A percentile compares a stretch with the other conserved stretches of the same genome.
These are phyloP conservation scores for Chloroceryle amazona DNA, from an alignment of 2,797 vertebrate species.

Conservation along the genomic window DNA sequence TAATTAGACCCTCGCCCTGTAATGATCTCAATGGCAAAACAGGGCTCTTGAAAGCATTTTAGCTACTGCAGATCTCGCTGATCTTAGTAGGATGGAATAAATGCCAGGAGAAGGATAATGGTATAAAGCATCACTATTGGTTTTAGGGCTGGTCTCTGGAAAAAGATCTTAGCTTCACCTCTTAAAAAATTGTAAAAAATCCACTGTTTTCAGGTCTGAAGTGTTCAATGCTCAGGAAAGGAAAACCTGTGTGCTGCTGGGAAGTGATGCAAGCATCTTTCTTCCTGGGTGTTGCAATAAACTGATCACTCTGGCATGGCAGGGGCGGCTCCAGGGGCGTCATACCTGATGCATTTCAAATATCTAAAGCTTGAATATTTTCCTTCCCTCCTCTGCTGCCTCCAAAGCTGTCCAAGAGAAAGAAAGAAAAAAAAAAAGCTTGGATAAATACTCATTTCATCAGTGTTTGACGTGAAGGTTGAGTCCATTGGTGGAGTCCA, in stretches of 20 bases:
- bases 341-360: background rate
- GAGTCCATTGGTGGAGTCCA: rapidly evolving
- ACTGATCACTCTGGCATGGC: rapidly evolving
- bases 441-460: rapidly evolving
- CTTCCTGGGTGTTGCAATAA: background rate
- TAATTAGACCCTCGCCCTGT: background rate
- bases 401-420: background rate
- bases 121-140: rapidly evolving
- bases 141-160: background rate
- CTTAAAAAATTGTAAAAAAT: background rate
- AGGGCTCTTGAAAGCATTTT: background rate
- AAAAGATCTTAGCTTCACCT: background rate
- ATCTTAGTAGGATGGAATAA: background rate
- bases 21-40: background rate
- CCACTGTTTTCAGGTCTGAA: background rate
- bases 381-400: background rate
- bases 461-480: background rate
- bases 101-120: background rate
- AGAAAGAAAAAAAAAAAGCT: too few relatives aligned
- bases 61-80: background rate
- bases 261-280: background rate
- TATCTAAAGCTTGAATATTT: background rate
- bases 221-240: background rate
- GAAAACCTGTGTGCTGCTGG: background rate
- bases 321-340: background rate